Percentiles rank a stretch among this genome's conserved stretches.
Conservation (phyloP, 2,888 invertebrate species). For the Drosophila pegasa region DNA sequence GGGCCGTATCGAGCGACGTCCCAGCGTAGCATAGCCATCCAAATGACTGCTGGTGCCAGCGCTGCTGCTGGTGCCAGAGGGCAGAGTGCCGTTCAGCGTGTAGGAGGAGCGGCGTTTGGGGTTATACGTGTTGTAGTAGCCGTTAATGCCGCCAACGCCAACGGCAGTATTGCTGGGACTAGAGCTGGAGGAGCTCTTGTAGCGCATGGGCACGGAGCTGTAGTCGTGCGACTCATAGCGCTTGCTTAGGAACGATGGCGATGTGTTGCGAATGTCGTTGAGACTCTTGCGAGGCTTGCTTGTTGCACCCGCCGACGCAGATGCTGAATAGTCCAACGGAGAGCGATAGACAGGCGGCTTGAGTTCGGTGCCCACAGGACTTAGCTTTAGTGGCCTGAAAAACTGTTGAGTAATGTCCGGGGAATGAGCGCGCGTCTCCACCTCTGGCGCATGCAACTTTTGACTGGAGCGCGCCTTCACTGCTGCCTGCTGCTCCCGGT, state of each 20-base stretch:
- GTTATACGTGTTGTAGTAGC: conserved; percentile 84
- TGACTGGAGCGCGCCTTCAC: conserved; percentile 73
- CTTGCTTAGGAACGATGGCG: conserved; percentile 80
- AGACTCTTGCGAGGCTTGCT: conserved; percentile 82
- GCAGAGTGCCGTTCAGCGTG: conserved; percentile 75
- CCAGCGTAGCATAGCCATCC: conserved; percentile 84
- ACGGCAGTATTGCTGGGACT: conserved; percentile 73
- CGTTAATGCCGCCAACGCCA: conserved; percentile 44
- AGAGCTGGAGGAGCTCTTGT: conserved; percentile 74
- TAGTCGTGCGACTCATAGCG: conserved; percentile 80
- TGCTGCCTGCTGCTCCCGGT: conserved; percentile 82
- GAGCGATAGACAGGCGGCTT: conserved; percentile 83
- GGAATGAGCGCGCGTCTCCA: conserved; percentile 76
- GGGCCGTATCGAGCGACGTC: conserved; percentile 81
- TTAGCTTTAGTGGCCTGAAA: conserved; percentile 82
- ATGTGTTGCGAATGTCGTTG: conserved; percentile 80
- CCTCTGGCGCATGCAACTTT: conserved; percentile 57
- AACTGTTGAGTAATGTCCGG: conserved; percentile 84
- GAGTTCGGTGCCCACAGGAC: conserved; percentile 83
- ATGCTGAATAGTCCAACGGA: conserved; percentile 67
- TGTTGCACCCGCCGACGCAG: conserved; percentile 44
- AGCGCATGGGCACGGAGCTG: conserved; percentile 71
- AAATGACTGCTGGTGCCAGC: conserved; percentile 65
- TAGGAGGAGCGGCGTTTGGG: conserved; percentile 84
- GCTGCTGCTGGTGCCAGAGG: conserved; percentile 52